Percentiles rank a stretch among this genome's conserved stretches.
Conservation (phyloP, 2,113 vertebrate species). For the Phylloscopus whistleri region DNA sequence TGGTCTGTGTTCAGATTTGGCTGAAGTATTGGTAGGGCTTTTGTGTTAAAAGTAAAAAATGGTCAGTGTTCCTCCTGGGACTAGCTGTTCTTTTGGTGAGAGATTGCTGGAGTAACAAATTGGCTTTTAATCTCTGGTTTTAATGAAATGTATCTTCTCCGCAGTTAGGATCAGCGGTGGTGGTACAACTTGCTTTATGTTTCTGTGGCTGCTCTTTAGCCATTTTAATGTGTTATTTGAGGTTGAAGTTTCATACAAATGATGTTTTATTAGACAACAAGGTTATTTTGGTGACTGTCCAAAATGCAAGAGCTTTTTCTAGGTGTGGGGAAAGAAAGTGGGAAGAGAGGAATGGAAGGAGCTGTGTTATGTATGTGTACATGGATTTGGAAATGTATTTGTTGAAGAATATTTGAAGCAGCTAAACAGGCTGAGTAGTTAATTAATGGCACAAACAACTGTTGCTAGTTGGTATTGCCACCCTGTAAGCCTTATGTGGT, state of each 20-base stretch:
- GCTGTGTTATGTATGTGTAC: not conserved
- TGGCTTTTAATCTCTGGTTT: not conserved
- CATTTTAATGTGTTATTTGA: not conserved
- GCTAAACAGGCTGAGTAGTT: not conserved
- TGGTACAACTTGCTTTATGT: not conserved
- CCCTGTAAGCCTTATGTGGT: not conserved
- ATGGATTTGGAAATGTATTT: not conserved
- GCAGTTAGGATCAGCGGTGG: not conserved
- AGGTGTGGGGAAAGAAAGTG: not conserved
- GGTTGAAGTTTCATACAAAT: not conserved
- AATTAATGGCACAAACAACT: not conserved
- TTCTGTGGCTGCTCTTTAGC: not conserved
- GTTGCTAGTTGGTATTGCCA: not conserved
- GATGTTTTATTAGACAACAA: not conserved
- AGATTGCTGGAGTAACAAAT: not conserved
- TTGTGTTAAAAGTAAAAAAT: not conserved
- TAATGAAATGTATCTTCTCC: not conserved
- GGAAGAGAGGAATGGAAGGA: not conserved
- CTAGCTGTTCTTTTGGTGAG: not conserved
- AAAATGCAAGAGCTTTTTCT: not conserved
- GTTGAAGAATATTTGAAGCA: not conserved
- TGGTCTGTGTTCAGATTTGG: not conserved
- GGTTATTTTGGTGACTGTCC: not conserved
- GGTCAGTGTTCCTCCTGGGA: not conserved
- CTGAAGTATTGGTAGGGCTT: not conserved